Conservation (phyloP, 2,113 vertebrate species). For the Meleagris gallopavo region DNA sequence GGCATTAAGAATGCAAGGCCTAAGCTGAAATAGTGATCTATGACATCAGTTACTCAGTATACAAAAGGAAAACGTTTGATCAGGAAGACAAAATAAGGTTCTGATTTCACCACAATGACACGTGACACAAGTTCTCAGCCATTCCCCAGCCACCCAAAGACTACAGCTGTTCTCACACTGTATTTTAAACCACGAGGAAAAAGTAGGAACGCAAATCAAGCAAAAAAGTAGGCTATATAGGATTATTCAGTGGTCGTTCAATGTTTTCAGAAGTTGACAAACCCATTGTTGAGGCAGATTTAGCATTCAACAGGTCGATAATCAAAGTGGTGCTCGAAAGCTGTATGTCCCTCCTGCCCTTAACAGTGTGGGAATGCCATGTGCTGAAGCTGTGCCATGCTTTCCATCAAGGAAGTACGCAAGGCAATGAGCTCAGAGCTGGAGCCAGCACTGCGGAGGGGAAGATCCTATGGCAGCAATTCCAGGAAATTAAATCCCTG, state of each 20-base stretch:
- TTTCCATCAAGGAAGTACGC: no score
- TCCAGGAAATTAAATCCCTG: background rate
- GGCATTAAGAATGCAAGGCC: background rate
- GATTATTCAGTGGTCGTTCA: background rate
- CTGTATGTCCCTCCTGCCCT: background rate
- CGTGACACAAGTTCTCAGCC: background rate
- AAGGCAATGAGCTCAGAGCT: background rate
- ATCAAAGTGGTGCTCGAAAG: background rate
- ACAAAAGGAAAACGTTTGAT: background rate
- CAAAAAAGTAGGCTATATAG: background rate
- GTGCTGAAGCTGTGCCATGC: background rate
- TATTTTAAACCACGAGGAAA: background rate
- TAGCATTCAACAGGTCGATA: background rate
- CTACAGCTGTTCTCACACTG: background rate
- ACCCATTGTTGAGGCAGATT: background rate
- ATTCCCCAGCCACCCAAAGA: background rate
- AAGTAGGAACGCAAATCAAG: background rate
- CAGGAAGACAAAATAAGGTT: background rate
- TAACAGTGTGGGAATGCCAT: accelerated
- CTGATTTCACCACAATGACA: background rate
- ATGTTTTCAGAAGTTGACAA: background rate
- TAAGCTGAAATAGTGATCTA: background rate
- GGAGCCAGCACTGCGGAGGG: background rate
- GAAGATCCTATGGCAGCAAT: background rate
- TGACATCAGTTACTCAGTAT: background rate